Base-by-base conservation (phyloP, 2,888 invertebrate species). In the Tuta absoluta region DNA sequence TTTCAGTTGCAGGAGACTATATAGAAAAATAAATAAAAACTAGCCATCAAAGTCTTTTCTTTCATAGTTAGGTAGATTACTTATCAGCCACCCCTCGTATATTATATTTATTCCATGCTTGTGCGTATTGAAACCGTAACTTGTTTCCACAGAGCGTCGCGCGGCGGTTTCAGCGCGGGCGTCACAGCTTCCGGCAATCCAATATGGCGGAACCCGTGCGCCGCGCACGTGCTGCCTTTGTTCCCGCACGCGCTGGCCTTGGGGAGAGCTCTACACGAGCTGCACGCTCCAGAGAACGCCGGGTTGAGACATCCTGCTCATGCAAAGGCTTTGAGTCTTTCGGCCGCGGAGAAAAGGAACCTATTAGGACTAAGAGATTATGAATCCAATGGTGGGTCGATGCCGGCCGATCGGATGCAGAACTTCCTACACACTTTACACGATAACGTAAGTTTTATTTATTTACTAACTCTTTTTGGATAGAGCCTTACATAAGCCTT, bases 161-260 rank as follows among this genome's bases (percentile, higher is more conserved):
- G 96, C 63, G 97, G 98, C 48, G 97, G 96, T 0, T 98, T 98
- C 85, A 93, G 97, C 41, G 95, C 95, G 5, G 95, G 95, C 37
- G 92, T 94, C 67, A 95, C 95, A 0, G 93, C 95, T 71, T 92
- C 94, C 62, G 96, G 96, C 17, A 95, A 95, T 87, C 95, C 96
- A 0, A 93, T 96, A 2, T 96, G 96, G 87, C 94, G 97, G 68
- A 98, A 97, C 92, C 98, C 98, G 21, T 96, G 97, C 64, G 95
- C 96, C 0, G 93, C 95, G 21, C 97, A 97, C 83, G 94, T 98
- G 70, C 93, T 96, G 69, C 96, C 96, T 0, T 89, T 97, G 65
- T 87, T 98, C 70, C 96, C 97, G 11, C 95, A 95, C 71, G 93
- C 98, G 49, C 93, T 98, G 53, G 93, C 95, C 0, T 91, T 98